phyloP scores from a whole-genome alignment of 1,140 invertebrate genomes.

The Drosophila orena region DNA sequence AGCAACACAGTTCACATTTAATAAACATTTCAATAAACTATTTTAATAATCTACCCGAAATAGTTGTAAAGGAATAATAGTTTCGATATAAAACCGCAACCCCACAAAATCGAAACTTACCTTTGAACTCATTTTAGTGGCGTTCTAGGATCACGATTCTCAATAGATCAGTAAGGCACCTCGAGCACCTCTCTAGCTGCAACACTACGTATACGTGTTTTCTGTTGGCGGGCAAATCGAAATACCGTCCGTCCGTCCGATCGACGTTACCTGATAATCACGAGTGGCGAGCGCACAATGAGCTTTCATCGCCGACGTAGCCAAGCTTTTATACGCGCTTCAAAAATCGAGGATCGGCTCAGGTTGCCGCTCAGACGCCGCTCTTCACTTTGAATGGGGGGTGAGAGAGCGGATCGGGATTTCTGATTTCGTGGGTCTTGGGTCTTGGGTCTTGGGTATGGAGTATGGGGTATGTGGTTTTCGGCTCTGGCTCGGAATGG shows the following conservation, averaged over 20 bases:
- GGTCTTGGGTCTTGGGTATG: too few species aligned
- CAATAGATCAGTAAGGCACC: background rate
- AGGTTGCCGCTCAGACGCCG: constrained; percentile 35
- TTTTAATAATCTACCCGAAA: too few species aligned
- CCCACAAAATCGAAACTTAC: constrained; percentile 16
- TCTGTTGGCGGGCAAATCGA: constrained; percentile 48
- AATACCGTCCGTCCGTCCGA: constrained; percentile 44
- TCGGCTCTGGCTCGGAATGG: too few species aligned
- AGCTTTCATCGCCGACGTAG: constrained; percentile 44
- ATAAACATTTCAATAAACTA: too few species aligned
- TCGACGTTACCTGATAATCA: constrained; percentile 64
- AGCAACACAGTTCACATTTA: too few species aligned
- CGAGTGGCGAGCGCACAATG: constrained; percentile 58
- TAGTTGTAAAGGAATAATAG: too few species aligned
- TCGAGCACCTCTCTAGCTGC: constrained; percentile 1
- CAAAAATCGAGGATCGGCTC: constrained; percentile 48
- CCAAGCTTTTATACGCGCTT: constrained; percentile 71
- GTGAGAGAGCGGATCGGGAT: constrained; percentile 26
- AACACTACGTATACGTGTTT: constrained; percentile 68
- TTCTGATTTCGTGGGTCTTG: background rate
- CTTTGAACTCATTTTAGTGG: constrained; percentile 30
- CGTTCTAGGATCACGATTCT: constrained; percentile 9
- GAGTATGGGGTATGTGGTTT: too few species aligned
- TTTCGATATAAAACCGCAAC: too few species aligned
- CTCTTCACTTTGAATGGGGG: constrained; percentile 31